A percentile compares a stretch with the other conserved stretches of the same genome.
These are phyloP conservation scores for Crypturellus undulatus DNA, from an alignment of 2,113 vertebrate genomes.

Conservation along the genomic window DNA sequence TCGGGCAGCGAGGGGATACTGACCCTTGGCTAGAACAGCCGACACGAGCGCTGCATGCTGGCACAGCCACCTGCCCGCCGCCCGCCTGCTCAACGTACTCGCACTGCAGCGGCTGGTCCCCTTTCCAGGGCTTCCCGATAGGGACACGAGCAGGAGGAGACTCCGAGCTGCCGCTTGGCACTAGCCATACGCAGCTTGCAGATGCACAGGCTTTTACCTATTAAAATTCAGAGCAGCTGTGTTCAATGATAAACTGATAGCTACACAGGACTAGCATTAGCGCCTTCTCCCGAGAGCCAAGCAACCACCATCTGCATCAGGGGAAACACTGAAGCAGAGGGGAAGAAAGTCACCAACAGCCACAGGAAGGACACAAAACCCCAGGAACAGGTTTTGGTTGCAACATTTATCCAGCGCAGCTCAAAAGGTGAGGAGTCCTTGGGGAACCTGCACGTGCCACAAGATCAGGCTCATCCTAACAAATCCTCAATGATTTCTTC, in stretches of 20 bases:
- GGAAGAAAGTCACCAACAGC: neutral
- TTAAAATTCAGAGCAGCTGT: conserved; percentile 68
- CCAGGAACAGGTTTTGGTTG: neutral
- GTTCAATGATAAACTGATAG: conserved; percentile 49
- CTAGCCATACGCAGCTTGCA: conserved; percentile 62
- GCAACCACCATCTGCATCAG: neutral
- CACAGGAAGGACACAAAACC: conserved; percentile 3
- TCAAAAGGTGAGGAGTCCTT: neutral
- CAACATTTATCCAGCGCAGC: neutral
- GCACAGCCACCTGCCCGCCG: neutral
- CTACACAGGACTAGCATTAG: neutral
- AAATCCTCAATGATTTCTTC: neutral
- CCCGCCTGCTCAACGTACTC: conserved; percentile 8
- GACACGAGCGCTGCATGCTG: neutral
- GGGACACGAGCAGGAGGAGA: neutral
- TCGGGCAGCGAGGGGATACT: neutral
- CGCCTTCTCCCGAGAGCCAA: neutral
- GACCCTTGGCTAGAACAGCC: neutral
- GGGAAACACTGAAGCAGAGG: neutral
- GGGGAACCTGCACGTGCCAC: neutral
- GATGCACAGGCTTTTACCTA: conserved; percentile 28
- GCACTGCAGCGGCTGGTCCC: conserved; percentile 22
- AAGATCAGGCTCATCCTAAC: neutral
- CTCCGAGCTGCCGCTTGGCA: conserved; percentile 9
- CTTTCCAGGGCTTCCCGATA: conserved; percentile 8